Percentiles rank a stretch among this genome's conserved stretches.
Conservation (phyloP, 2,797 vertebrate genomes). For the Malurus leucopterus region DNA sequence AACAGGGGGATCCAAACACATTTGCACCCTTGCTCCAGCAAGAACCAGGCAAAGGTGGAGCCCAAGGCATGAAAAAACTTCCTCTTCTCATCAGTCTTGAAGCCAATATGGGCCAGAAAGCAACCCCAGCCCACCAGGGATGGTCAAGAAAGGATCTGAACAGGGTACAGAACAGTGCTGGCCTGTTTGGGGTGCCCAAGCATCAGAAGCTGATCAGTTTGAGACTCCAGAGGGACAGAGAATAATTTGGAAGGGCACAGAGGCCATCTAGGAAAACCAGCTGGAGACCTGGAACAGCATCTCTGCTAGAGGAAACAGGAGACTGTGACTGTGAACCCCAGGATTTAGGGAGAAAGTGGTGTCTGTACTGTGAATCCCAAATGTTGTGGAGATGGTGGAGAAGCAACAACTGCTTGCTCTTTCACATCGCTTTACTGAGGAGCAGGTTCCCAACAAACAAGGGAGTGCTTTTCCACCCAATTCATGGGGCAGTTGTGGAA, state of each 20-base stretch:
- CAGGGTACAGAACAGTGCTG: neutral
- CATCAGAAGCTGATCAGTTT: neutral
- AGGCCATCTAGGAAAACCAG: neutral
- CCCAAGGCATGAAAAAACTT: neutral
- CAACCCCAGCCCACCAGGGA: neutral
- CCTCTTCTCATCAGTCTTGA: neutral
- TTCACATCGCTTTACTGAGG: neutral
- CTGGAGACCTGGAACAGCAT: neutral
- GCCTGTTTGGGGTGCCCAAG: accelerated
- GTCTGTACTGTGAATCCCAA: neutral
- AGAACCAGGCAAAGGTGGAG: neutral
- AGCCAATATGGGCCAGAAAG: neutral
- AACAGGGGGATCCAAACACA: neutral
- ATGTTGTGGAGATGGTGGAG: neutral
- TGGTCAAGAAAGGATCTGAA: neutral
- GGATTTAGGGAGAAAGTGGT: neutral
- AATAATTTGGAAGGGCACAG: neutral
- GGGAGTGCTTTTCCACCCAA: neutral
- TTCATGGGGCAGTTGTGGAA: neutral
- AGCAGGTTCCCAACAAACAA: neutral
- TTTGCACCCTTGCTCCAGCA: neutral
- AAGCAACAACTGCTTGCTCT: neutral
- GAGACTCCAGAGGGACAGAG: neutral
- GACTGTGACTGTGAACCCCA: neutral
- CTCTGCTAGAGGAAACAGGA: neutral